Conservation (phyloP, 2,888 invertebrate species). For the Thecophora atra region DNA sequence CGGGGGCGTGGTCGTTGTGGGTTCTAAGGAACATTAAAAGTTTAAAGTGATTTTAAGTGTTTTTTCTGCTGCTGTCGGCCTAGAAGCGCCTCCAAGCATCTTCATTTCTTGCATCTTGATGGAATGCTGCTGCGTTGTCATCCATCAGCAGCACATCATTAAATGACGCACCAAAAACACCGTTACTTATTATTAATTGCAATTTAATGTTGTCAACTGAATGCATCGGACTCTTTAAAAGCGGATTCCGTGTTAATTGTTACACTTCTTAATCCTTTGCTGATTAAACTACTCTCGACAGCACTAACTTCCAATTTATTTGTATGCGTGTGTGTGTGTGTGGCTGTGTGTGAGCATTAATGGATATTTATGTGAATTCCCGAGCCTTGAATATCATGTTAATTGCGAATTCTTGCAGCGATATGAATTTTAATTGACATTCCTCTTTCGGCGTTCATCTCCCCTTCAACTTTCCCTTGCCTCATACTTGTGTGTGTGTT, state of each 20-base stretch:
- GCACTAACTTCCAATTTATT: not conserved
- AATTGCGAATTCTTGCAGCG: constrained; percentile 44
- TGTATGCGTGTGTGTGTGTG: not conserved
- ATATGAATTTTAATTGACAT: constrained; percentile 47
- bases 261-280: too few species aligned
- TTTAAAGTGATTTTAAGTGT: constrained; percentile 41
- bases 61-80: constrained; percentile 41
- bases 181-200: not conserved
- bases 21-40: constrained; percentile 8
- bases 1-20: not conserved
- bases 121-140: not conserved
- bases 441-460: constrained; percentile 32
- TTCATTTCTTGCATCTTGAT: not conserved
- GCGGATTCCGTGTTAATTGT: too few species aligned
- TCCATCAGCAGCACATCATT: too few species aligned
- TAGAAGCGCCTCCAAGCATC: constrained; percentile 16
- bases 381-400: constrained; percentile 41
- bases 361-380: constrained; percentile 26
- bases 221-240: too few species aligned
- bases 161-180: not conserved
- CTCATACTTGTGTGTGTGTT: not conserved
- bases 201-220: too few species aligned
- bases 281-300: too few species aligned
- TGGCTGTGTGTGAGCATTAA: constrained; percentile 21
- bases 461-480: not conserved